Percentiles rank a stretch among this genome's conserved stretches.
Evolutionary conservation across 2,888 invertebrate genomes (phyloP).

Genomic region (Morpho deidamia): DNA sequence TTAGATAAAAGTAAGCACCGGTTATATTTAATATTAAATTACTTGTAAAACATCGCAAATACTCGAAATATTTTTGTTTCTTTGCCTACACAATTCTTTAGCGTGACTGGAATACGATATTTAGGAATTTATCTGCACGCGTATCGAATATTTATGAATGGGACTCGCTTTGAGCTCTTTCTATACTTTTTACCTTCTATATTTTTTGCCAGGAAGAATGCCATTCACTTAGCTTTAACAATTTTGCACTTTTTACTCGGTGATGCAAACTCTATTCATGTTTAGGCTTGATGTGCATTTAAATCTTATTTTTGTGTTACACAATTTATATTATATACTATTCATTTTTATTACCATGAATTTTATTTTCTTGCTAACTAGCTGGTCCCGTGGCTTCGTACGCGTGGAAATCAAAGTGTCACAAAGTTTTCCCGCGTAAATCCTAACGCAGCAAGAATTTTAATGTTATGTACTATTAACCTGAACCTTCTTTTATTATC

Average conservation of each 20-base stretch:
- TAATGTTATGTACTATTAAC: too few relatives aligned
- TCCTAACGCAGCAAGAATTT: too few relatives aligned
- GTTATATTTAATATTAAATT: too few relatives aligned
- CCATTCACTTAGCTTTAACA: constrained; percentile 6
- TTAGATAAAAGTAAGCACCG: too few relatives aligned
- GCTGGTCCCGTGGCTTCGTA: too few relatives aligned
- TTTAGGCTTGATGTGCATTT: neutral
- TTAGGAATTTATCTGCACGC: constrained; percentile 4
- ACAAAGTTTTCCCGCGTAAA: too few relatives aligned
- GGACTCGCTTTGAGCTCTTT: constrained; percentile 2
- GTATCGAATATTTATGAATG: constrained; percentile 22
- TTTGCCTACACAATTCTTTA: too few relatives aligned
- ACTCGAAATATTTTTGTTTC: neutral
- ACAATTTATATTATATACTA: too few relatives aligned
- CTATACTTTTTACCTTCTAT: constrained; percentile 3
- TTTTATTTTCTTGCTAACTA: too few relatives aligned
- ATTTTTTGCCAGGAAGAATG: neutral
- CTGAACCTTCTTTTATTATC: too few relatives aligned
- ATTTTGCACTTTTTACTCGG: neutral
- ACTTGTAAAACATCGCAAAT: constrained; percentile 4
- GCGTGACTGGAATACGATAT: constrained; percentile 15
- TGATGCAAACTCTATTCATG: neutral
- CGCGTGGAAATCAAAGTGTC: too few relatives aligned
- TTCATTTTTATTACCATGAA: too few relatives aligned
- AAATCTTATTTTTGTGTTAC: neutral